Percentiles rank a stretch among this genome's conserved stretches.
These are phyloP conservation scores for Andricus grossulariae DNA, from an alignment of 1,140 invertebrate species.

Conservation along the genomic window DNA sequence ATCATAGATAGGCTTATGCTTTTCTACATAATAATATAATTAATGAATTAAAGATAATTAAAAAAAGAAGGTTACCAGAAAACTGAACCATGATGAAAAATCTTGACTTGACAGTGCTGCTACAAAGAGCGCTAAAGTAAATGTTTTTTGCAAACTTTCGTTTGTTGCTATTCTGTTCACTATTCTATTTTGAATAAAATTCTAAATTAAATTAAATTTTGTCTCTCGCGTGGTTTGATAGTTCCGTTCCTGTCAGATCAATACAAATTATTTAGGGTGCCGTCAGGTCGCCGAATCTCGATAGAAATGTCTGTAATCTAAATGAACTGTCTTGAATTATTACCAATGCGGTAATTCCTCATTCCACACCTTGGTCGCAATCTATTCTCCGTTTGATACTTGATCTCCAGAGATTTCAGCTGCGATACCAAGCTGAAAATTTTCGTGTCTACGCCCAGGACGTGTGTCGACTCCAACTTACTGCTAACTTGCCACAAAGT, in stretches of 20 bases:
- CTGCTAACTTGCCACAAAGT: conserved; percentile 21
- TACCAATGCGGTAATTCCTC: conserved; percentile 34
- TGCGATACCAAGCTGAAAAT: neutral
- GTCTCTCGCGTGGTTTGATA: neutral
- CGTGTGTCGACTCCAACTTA: conserved; percentile 8
- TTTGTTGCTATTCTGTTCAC: no score
- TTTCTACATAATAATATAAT: no score
- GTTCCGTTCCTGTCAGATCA: neutral
- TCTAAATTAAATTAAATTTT: no score
- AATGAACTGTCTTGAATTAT: conserved; percentile 2
- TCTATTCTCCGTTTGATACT: conserved; percentile 41
- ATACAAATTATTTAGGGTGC: neutral
- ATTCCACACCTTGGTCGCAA: conserved; percentile 40
- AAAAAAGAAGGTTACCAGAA: no score
- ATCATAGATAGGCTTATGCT: no score
- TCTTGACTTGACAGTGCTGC: no score
- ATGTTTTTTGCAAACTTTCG: no score
- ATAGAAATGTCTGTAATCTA: neutral
- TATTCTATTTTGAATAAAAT: no score
- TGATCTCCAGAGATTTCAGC: conserved; percentile 28
- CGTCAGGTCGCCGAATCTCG: neutral
- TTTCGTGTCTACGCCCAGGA: neutral
- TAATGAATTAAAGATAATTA: no score
- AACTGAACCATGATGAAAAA: no score
- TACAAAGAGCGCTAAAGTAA: no score